These are phyloP conservation scores for Corapipo altera DNA, from an alignment of 2,113 vertebrate species.

Conservation along the genomic window DNA sequence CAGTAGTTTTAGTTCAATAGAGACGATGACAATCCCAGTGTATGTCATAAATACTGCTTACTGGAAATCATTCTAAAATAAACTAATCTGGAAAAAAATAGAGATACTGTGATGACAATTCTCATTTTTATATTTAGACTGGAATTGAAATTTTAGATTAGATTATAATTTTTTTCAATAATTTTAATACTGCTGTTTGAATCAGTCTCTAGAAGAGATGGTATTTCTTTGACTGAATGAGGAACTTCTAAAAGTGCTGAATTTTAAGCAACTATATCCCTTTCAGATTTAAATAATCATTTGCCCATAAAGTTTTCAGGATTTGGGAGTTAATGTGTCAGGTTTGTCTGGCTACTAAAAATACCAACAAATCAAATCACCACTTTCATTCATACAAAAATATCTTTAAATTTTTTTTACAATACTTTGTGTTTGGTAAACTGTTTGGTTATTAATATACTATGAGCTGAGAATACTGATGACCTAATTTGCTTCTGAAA, in stretches of 20 bases:
- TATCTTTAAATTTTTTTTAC: background rate
- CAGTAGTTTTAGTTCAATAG: background rate
- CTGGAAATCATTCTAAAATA: background rate
- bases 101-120: background rate
- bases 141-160: background rate
- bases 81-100: background rate
- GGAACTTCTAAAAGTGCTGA: background rate
- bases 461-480: background rate
- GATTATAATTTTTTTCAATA: background rate
- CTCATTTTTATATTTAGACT: background rate
- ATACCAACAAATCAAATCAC: background rate
- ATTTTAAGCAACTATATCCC: background rate
- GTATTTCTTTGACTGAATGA: background rate
- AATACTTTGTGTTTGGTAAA: background rate
- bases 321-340: background rate
- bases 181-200: background rate
- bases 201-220: background rate
- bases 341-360: background rate
- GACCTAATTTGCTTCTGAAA: conserved; percentile 17
- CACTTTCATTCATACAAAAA: background rate
- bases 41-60: background rate
- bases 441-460: background rate
- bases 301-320: background rate
- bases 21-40: background rate
- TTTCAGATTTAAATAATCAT: background rate